These are phyloP conservation scores for Oppia nitens DNA, from an alignment of 1,140 invertebrate species.

Conservation along the genomic window DNA sequence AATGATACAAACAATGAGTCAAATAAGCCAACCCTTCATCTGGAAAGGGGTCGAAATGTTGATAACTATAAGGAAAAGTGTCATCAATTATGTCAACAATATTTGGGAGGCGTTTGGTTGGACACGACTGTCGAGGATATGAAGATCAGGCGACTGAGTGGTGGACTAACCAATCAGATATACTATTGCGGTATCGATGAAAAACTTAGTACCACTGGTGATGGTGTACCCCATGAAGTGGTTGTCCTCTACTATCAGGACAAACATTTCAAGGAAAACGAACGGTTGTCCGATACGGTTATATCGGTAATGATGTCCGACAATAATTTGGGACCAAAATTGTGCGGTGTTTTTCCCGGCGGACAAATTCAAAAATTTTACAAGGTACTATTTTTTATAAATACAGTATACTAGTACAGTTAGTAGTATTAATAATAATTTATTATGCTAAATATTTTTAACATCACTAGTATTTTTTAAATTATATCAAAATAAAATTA, in stretches of 20 bases:
- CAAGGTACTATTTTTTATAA: too few relatives aligned
- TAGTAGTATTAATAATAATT: too few relatives aligned
- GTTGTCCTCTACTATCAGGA: neutral
- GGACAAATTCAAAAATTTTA: neutral
- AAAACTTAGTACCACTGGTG: too few relatives aligned
- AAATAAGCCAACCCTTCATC: too few relatives aligned
- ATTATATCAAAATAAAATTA: too few relatives aligned
- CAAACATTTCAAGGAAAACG: constrained; percentile 2
- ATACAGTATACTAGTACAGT: too few relatives aligned
- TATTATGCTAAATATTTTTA: too few relatives aligned
- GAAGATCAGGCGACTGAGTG: neutral
- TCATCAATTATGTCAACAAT: neutral
- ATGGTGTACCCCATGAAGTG: neutral
- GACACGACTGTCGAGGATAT: neutral
- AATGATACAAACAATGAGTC: too few relatives aligned
- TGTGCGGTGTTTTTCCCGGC: constrained; percentile 1
- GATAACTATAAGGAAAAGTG: neutral
- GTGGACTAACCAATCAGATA: constrained; percentile 5
- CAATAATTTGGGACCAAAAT: neutral
- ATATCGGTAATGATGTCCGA: neutral
- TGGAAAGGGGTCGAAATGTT: neutral
- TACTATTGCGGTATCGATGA: neutral
- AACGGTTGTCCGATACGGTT: neutral
- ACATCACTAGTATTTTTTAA: too few relatives aligned
- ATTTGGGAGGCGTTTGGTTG: neutral